These are phyloP conservation scores for Sarcophaga variegata DNA, from an alignment of 2,888 invertebrate genomes.

Conservation along the genomic window DNA sequence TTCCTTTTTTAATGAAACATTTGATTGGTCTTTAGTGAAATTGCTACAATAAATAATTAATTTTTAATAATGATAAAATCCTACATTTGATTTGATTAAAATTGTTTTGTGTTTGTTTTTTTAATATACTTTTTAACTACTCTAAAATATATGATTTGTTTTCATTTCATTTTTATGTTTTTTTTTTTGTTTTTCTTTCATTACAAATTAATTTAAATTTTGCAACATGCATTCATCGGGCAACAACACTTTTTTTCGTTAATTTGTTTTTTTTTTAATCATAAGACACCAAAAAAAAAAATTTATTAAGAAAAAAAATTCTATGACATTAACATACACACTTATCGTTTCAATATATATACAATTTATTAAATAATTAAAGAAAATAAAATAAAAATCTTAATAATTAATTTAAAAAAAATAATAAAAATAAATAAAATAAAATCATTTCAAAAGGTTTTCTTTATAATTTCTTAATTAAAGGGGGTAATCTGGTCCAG, in stretches of 20 bases:
- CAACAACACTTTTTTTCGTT: slow-evolving; percentile 64
- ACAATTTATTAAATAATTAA: slow-evolving; percentile 43
- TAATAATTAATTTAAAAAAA: slow-evolving; percentile 21
- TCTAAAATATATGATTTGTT: slow-evolving; percentile 47
- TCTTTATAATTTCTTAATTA: too few relatives aligned
- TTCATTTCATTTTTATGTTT: slow-evolving; percentile 5
- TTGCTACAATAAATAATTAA: not conserved
- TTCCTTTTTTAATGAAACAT: slow-evolving; percentile 23
- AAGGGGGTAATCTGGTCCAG: too few relatives aligned
- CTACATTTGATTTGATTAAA: slow-evolving; percentile 24
- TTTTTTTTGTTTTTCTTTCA: not conserved
- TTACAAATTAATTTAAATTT: not conserved
- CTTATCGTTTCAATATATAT: slow-evolving; percentile 56
- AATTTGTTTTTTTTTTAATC: slow-evolving; percentile 25
- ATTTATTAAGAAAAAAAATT: slow-evolving; percentile 27
- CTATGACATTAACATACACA: slow-evolving; percentile 67
- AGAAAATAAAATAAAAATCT: not conserved
- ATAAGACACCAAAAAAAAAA: slow-evolving; percentile 59
- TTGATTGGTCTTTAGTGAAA: slow-evolving; percentile 6
- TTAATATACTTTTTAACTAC: slow-evolving; percentile 47
- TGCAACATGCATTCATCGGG: slow-evolving; percentile 69
- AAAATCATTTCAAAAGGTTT: too few relatives aligned
- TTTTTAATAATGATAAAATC: slow-evolving; percentile 37
- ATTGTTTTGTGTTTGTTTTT: not conserved
- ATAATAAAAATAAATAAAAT: slow-evolving; percentile 9